A percentile compares a stretch with the other conserved stretches of the same genome.
phyloP scores from a whole-genome alignment of 2,113 vertebrate species.

The Peromyscus maniculatus region DNA sequence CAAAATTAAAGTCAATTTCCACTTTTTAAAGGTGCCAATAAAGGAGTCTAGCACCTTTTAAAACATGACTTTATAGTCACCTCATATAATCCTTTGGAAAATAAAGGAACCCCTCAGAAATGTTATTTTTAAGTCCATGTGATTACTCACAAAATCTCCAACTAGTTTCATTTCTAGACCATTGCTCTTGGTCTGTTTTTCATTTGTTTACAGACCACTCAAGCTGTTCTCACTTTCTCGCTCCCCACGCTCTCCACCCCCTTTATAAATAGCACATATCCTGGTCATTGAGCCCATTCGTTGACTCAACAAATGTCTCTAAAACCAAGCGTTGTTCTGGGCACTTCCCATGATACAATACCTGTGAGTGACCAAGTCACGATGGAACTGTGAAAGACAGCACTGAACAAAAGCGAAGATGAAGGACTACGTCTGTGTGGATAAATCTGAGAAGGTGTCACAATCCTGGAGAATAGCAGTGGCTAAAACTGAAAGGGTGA shows the following conservation, averaged over 20 bases:
- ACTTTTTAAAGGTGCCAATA: constrained; percentile 40
- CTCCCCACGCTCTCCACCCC: not conserved
- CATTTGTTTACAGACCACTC: not conserved
- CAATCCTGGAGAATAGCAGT: not conserved
- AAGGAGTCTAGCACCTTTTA: constrained; percentile 19
- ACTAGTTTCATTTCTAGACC: not conserved
- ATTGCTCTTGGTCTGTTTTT: not conserved
- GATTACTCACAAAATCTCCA: not conserved
- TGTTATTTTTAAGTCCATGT: not conserved
- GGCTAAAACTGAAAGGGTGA: too few species aligned
- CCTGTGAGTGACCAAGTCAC: not conserved
- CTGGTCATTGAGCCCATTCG: not conserved
- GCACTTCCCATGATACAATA: not conserved
- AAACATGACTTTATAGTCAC: constrained; percentile 4
- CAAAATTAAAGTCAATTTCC: constrained; percentile 63
- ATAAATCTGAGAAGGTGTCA: not conserved
- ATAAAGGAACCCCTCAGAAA: not conserved
- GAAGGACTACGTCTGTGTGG: not conserved
- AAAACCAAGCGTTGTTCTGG: not conserved
- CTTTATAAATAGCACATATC: not conserved
- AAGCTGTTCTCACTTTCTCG: not conserved
- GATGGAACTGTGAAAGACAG: not conserved
- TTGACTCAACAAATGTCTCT: not conserved
- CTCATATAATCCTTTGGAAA: not conserved
- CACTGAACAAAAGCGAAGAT: not conserved